Conservation (phyloP, 2,113 vertebrate genomes). For the Oxygymnocypris stewartii region DNA sequence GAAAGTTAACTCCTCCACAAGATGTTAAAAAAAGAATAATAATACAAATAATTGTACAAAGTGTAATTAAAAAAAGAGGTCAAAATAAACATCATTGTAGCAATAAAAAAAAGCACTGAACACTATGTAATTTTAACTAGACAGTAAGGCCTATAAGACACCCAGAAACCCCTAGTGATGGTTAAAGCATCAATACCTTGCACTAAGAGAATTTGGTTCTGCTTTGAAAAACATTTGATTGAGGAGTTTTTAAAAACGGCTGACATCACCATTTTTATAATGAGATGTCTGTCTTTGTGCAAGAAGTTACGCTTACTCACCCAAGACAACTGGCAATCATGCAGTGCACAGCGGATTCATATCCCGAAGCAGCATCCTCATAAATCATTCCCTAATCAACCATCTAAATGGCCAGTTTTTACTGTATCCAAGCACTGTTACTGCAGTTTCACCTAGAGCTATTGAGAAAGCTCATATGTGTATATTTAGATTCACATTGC, state of each 20-base stretch:
- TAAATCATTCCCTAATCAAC: background rate
- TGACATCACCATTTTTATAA: constrained; percentile 13
- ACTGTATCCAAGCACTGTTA: background rate
- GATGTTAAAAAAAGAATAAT: background rate
- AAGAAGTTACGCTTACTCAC: background rate
- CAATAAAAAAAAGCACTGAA: background rate
- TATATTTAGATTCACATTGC: background rate
- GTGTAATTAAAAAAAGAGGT: too few relatives aligned
- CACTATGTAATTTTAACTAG: background rate
- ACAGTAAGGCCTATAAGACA: background rate
- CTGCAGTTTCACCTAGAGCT: background rate
- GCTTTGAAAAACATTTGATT: background rate
- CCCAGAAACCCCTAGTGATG: background rate
- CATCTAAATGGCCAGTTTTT: background rate
- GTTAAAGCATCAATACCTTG: background rate
- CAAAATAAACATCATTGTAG: background rate
- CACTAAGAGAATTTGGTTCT: background rate
- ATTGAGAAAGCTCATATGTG: background rate
- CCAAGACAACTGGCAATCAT: background rate
- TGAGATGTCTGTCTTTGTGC: background rate
- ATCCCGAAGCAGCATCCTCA: background rate
- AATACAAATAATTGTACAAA: too few relatives aligned
- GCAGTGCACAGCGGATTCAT: background rate
- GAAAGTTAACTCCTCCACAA: background rate
- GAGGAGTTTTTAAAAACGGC: background rate